phyloP scores from a whole-genome alignment of 2,113 vertebrate species.

The Pedionomus torquatus region DNA sequence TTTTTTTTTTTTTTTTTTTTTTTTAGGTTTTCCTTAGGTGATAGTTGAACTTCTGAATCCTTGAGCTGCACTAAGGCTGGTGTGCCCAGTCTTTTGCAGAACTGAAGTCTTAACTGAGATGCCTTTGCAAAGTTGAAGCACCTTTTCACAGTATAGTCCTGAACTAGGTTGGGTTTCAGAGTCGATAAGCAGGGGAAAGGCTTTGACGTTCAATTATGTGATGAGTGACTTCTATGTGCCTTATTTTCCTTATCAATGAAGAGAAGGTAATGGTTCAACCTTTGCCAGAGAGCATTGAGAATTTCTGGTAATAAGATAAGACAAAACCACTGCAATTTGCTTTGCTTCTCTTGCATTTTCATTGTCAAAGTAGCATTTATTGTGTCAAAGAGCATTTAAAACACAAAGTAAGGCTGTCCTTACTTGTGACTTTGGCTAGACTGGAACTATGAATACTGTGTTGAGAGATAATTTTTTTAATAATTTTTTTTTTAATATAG shows the following conservation, averaged over 20 bases:
- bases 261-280: not conserved
- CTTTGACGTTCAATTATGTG: not conserved
- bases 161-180: not conserved
- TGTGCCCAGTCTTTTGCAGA: not conserved
- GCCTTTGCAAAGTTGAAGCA: not conserved
- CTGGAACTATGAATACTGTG: not conserved
- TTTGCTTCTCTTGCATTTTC: not conserved
- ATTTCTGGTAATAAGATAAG: not conserved
- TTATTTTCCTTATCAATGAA: not conserved
- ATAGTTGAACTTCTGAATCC: not conserved
- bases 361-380: not conserved
- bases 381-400: not conserved
- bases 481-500: not conserved
- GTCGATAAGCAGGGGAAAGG: not conserved
- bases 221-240: not conserved
- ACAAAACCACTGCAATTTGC: not conserved
- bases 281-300: not conserved
- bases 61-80: accelerated
- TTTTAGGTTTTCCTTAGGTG: not conserved
- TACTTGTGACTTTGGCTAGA: not conserved
- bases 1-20: not conserved
- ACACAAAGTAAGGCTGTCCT: not conserved
- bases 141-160: not conserved
- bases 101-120: not conserved
- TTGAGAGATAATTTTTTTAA: not conserved